Evolutionary conservation across 1,140 invertebrate species (phyloP).

Genomic region (Neodiprion virginianus): DNA sequence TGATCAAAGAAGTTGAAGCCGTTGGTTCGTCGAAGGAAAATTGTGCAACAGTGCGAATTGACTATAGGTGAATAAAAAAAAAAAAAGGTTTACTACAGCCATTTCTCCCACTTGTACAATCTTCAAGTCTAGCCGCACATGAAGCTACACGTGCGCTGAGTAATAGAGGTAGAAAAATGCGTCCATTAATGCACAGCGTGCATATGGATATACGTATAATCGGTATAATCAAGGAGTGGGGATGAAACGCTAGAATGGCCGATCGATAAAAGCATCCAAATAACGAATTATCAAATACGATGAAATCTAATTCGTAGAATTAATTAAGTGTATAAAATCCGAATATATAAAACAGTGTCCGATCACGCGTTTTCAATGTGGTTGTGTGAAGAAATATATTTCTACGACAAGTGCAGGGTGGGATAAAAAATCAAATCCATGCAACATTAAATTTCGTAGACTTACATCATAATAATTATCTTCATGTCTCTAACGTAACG

Average conservation of each 20-base stretch:
- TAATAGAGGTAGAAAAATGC: conserved; percentile 11
- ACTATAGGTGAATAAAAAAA: conserved; percentile 29
- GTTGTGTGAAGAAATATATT: conserved; percentile 1
- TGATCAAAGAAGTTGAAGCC: no score
- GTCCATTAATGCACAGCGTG: no score
- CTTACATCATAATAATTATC: background rate
- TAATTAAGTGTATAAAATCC: no score
- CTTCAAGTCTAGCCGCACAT: conserved; percentile 32
- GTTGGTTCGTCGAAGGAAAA: no score
- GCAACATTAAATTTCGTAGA: background rate
- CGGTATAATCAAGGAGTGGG: no score
- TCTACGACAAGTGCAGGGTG: background rate
- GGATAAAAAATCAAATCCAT: no score
- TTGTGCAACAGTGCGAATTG: conserved; percentile 24
- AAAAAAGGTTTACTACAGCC: background rate
- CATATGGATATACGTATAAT: no score
- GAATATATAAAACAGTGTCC: background rate
- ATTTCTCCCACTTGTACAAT: background rate
- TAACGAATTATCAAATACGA: no score
- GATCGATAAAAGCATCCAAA: no score
- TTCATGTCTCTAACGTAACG: no score
- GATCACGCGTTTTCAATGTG: conserved; percentile 10
- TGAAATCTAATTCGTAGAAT: no score
- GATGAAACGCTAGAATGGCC: no score
- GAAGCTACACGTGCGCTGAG: conserved; percentile 33